Conservation (phyloP, 2,888 invertebrate genomes). For the Xestobium rufovillosum region DNA sequence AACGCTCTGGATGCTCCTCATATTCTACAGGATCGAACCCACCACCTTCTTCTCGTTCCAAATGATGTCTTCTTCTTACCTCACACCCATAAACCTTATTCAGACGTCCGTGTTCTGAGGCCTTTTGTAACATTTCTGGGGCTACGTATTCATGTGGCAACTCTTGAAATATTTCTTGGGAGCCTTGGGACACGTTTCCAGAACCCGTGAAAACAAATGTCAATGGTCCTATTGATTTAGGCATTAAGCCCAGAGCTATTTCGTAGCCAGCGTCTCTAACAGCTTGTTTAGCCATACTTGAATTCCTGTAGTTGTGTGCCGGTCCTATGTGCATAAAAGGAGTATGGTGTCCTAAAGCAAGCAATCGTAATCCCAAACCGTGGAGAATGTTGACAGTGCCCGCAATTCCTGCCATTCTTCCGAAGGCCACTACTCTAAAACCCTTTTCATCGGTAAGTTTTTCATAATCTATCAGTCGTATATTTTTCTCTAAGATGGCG, state of each 20-base stretch:
- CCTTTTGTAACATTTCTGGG: slow-evolving; percentile 89
- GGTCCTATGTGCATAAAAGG: slow-evolving; percentile 98
- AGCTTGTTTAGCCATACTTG: slow-evolving; percentile 95
- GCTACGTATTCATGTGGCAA: slow-evolving; percentile 96
- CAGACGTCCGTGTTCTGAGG: slow-evolving; percentile 91
- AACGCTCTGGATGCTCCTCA: slow-evolving; percentile 86
- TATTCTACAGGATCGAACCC: slow-evolving; percentile 84
- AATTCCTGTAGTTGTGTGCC: slow-evolving; percentile 97
- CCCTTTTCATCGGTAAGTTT: slow-evolving; percentile 86
- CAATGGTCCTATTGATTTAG: slow-evolving; percentile 93
- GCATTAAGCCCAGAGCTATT: slow-evolving; percentile 90
- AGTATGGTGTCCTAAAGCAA: slow-evolving; percentile 97
- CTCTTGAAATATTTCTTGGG: slow-evolving; percentile 92
- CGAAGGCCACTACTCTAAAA: slow-evolving; percentile 93
- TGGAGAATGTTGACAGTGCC: slow-evolving; percentile 99
- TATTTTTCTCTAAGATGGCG: slow-evolving; percentile 92
- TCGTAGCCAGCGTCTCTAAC: slow-evolving; percentile 99
- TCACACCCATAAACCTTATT: slow-evolving; percentile 96
- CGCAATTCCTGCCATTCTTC: slow-evolving; percentile 96
- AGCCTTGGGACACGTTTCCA: slow-evolving; percentile 92
- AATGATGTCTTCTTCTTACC: slow-evolving; percentile 86
- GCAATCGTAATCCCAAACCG: slow-evolving; percentile 84
- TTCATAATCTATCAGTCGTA: slow-evolving; percentile 95
- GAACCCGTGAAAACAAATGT: slow-evolving; percentile 98
- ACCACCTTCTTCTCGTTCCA: slow-evolving; percentile 87